phyloP scores from a whole-genome alignment of 1,140 invertebrate genomes.

The Pissodes strobi region DNA sequence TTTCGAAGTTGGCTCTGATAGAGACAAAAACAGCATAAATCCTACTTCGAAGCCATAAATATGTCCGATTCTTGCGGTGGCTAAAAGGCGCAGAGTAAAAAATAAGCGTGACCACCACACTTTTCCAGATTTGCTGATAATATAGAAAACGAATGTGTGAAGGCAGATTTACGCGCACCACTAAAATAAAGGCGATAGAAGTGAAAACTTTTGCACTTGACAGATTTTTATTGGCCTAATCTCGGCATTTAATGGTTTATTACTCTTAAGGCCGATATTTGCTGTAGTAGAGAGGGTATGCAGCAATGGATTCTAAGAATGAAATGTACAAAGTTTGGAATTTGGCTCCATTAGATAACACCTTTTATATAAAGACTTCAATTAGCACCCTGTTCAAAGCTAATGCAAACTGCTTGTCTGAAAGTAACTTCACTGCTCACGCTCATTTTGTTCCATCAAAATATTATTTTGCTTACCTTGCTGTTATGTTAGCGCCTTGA shows the following conservation, averaged over 20 bases:
- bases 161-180: conserved; percentile 1
- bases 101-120: conserved; percentile 24
- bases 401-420: no score
- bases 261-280: neutral
- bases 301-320: no score
- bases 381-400: no score
- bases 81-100: conserved; percentile 24
- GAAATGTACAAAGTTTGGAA: no score
- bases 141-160: conserved; percentile 17
- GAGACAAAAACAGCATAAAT: conserved; percentile 30
- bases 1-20: conserved; percentile 8
- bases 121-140: conserved; percentile 18
- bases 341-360: no score
- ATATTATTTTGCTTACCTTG: no score
- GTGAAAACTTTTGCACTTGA: conserved; percentile 8
- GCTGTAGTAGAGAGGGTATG: no score
- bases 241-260: neutral
- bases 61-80: conserved; percentile 18
- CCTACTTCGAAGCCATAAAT: conserved; percentile 17
- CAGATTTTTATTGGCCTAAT: conserved; percentile 14
- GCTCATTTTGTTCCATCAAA: no score
- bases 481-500: no score
- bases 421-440: no score
- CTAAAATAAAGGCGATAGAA: neutral
- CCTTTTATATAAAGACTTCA: no score